These are phyloP conservation scores for Picus viridis DNA, from an alignment of 2,797 vertebrate species.

Conservation along the genomic window DNA sequence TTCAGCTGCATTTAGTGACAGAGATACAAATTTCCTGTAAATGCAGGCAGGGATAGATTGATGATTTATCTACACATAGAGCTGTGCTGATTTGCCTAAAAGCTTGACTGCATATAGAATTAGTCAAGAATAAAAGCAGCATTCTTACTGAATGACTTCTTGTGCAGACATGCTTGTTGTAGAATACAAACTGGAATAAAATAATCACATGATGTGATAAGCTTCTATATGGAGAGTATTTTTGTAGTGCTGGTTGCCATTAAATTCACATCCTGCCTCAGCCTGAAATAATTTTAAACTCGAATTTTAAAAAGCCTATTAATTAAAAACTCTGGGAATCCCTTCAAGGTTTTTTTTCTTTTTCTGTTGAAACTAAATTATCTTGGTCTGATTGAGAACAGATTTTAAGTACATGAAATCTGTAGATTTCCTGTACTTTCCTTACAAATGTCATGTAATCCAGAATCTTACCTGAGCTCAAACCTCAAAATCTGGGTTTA, in stretches of 20 bases:
- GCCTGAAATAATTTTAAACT: neutral
- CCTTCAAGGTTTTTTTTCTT: neutral
- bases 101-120: conserved; percentile 2
- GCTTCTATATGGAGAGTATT: neutral
- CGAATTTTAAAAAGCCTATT: neutral
- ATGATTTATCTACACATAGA: neutral
- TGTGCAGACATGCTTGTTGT: neutral
- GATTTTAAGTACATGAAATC: neutral
- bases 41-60: neutral
- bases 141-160: conserved; percentile 6
- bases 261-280: neutral
- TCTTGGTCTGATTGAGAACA: neutral
- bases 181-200: conserved; percentile 22
- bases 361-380: neutral
- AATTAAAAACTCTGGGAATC: neutral
- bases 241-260: neutral
- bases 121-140: conserved; percentile 43
- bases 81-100: conserved; percentile 42
- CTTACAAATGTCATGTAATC: neutral
- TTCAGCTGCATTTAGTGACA: conserved; percentile 21
- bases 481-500: neutral
- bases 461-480: neutral
- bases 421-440: neutral
- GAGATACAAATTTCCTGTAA: conserved; percentile 20
- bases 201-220: neutral